A percentile compares a stretch with the other conserved stretches of the same genome.
Conservation (phyloP, 2,113 vertebrate species). For the Rafetus swinhoei region DNA sequence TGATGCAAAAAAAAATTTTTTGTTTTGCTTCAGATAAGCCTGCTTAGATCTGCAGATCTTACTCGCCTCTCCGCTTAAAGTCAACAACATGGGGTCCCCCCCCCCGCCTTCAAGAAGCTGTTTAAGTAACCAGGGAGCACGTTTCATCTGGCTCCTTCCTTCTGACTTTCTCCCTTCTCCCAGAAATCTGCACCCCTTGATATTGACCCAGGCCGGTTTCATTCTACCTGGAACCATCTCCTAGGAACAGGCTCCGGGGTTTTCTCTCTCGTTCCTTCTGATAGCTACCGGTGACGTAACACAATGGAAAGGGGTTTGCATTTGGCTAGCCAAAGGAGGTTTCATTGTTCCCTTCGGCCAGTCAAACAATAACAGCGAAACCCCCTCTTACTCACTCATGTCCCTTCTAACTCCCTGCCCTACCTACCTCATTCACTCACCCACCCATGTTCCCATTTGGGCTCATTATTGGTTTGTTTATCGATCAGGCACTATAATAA, state of each 20-base stretch:
- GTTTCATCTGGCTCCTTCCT: too few relatives aligned
- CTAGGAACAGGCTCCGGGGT: accelerated
- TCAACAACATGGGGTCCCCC: background rate
- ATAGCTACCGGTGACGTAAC: background rate
- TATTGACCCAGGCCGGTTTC: background rate
- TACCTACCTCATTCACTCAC: background rate
- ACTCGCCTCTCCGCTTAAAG: background rate
- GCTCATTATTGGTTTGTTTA: background rate
- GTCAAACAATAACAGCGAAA: constrained; percentile 50
- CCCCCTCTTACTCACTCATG: background rate
- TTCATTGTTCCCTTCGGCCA: background rate
- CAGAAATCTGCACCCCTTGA: background rate
- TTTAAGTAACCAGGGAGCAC: background rate
- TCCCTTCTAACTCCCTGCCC: background rate
- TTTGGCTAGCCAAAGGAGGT: background rate
- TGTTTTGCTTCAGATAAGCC: background rate
- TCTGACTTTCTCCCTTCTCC: background rate
- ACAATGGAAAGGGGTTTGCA: background rate
- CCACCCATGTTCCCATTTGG: background rate
- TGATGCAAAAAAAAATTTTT: background rate
- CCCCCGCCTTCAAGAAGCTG: background rate
- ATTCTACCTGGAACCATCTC: background rate
- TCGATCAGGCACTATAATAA: background rate
- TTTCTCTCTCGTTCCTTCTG: background rate
- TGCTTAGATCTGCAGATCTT: background rate